Conservation (phyloP, 2,113 vertebrate species). For the Plecturocebus donacophilus region DNA sequence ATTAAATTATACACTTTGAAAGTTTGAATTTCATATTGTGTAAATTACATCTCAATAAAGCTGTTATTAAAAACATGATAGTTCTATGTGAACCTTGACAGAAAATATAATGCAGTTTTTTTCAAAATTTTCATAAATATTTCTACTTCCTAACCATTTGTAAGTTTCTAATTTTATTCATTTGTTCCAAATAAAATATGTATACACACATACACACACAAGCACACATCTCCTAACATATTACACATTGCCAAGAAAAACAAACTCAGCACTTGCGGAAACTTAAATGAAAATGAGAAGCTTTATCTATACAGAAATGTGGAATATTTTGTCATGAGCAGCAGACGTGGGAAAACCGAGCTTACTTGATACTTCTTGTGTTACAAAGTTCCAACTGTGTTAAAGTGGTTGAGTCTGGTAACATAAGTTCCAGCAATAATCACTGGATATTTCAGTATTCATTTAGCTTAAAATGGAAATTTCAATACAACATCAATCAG, state of each 20-base stretch:
- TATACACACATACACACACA: background rate
- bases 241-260: background rate
- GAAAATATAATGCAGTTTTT: conserved; percentile 11
- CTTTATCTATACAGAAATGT: background rate
- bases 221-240: background rate
- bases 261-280: background rate
- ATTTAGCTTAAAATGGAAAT: conserved; percentile 42
- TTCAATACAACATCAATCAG: background rate
- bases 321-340: background rate
- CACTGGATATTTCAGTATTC: background rate
- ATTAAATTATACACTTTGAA: background rate
- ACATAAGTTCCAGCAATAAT: conserved; percentile 27
- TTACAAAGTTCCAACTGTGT: background rate
- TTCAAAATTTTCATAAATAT: conserved; percentile 2
- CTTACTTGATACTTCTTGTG: background rate
- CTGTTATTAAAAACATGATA: background rate
- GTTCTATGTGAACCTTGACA: background rate
- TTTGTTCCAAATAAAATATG: conserved; percentile 23
- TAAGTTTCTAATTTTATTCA: background rate
- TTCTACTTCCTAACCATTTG: conserved; percentile 27
- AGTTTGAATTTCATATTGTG: background rate
- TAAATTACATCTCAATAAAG: conserved; percentile 26
- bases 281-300: background rate
- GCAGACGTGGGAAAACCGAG: background rate
- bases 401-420: background rate